Base-by-base conservation (phyloP, 2,888 invertebrate species). In the Agonopterix heracliana region DNA sequence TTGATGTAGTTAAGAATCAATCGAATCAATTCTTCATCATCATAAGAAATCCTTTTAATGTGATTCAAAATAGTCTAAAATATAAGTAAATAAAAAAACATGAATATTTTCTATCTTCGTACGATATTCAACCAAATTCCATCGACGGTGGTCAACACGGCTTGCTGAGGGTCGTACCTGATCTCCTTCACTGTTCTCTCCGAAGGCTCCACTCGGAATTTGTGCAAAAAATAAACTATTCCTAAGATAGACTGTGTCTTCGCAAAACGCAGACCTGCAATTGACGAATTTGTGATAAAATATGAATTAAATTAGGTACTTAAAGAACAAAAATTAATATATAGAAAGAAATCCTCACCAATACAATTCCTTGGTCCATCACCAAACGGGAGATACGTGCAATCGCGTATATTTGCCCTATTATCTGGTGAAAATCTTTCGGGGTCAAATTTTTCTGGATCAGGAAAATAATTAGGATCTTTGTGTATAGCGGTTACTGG, bases 321-420 rank as follows among this genome's bases (percentile, higher is more conserved):
- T n/a, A n/a, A n/a, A 41, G 12, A 41, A 41, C 9, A 41, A 12
- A 41, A 41, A 41, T 13, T 41, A 41, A 41, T 41, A 12, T 12
- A 1, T 5, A 38, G 1, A 38, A n/a, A 10, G 2, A 10, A 38
- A n/a, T n/a, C n/a, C 46, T 46, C 54, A 75, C 77, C 73, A 42
- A 74, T 64, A 47, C 75, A 77, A 9, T 68, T 54, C 35, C 77
- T 61, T 11, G 73, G 74, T 3, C 75, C 77, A 45, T 67, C 66
- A 17, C 72, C 72, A 49, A 72, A 72, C 2, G 73, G 73, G 49
- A 72, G 45, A 46, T 64, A 74, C 1, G 63, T 53, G 46, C 54
- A 60, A 36, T 54, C 61, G 13, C 60, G 59, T 44, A 61, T 59
- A 9, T 49, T 53, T 2, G 9, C 41, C 55, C 53, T 50, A 11